phyloP scores from a whole-genome alignment of 2,888 invertebrate species.

The Lasioglossum zephyrum region DNA sequence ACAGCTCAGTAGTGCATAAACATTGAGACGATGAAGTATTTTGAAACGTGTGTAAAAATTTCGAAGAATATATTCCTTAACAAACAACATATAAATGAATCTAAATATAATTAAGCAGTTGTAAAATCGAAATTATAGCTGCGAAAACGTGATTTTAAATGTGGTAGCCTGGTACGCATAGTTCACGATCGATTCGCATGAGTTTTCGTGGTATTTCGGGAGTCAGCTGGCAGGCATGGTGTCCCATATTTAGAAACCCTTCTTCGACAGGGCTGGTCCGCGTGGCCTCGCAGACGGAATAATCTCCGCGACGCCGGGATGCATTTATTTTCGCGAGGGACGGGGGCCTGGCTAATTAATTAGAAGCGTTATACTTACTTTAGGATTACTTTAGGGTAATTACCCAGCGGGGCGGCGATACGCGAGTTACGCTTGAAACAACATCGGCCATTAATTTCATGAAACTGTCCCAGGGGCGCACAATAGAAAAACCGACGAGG shows the following conservation, averaged over 20 bases:
- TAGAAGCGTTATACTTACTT: conserved; percentile 35
- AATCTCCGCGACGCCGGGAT: conserved; percentile 8
- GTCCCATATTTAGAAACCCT: conserved; percentile 1
- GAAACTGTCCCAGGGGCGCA: not conserved
- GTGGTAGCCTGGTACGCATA: not conserved
- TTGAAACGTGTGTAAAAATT: not conserved
- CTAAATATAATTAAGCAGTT: not conserved
- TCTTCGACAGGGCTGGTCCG: not conserved
- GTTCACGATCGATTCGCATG: not conserved
- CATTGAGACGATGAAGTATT: not conserved
- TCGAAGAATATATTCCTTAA: not conserved
- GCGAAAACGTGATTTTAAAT: not conserved
- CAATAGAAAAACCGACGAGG: conserved; percentile 23
- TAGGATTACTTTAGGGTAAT: conserved; percentile 48
- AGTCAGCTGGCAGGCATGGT: not conserved
- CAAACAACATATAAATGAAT: not conserved
- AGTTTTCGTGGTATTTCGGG: not conserved
- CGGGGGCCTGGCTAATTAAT: conserved; percentile 37
- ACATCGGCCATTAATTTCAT: conserved; percentile 52
- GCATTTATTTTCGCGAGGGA: conserved; percentile 38
- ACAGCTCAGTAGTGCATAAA: not conserved
- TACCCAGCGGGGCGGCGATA: conserved; percentile 38
- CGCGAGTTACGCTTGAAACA: conserved; percentile 27
- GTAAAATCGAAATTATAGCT: not conserved
- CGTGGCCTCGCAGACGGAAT: conserved; percentile 10